Evolutionary conservation across 2,797 vertebrate genomes (phyloP).

Genomic region (Phrynocephalus guinanensis): DNA sequence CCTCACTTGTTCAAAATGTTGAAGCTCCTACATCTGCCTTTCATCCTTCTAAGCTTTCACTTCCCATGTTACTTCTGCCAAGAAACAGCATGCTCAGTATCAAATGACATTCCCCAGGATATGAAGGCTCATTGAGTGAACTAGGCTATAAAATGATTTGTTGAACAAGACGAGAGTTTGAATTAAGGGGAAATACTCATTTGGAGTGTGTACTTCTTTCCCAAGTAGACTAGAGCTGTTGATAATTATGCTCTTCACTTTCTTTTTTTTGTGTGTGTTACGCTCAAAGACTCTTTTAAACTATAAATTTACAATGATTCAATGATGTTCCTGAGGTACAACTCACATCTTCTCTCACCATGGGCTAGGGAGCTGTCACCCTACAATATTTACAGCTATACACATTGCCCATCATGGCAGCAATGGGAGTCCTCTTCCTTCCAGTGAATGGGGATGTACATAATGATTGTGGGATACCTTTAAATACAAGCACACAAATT

Average conservation of each 20-base stretch:
- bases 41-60: constrained; percentile 20
- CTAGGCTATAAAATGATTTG: background rate
- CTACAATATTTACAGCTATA: background rate
- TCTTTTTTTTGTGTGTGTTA: background rate
- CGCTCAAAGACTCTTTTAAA: too few species aligned
- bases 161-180: constrained; percentile 3
- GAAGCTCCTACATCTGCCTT: constrained; percentile 15
- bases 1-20: constrained; percentile 6
- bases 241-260: background rate
- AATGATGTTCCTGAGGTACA: background rate
- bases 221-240: background rate
- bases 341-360: background rate
- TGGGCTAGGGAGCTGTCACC: background rate
- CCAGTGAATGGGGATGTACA: background rate
- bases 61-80: constrained; percentile 32
- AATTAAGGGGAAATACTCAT: constrained; percentile 18
- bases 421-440: too few species aligned
- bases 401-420: background rate
- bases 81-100: constrained; percentile 18
- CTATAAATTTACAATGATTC: background rate
- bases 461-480: background rate
- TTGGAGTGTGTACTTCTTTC: background rate
- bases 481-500: background rate
- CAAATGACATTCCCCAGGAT: constrained; percentile 21
- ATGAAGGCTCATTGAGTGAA: background rate